Evolutionary conservation across 2,888 invertebrate species (phyloP), one percentile per base, ranked within the genome.

Genomic region (Leptarthrus brevirostris): DNA sequence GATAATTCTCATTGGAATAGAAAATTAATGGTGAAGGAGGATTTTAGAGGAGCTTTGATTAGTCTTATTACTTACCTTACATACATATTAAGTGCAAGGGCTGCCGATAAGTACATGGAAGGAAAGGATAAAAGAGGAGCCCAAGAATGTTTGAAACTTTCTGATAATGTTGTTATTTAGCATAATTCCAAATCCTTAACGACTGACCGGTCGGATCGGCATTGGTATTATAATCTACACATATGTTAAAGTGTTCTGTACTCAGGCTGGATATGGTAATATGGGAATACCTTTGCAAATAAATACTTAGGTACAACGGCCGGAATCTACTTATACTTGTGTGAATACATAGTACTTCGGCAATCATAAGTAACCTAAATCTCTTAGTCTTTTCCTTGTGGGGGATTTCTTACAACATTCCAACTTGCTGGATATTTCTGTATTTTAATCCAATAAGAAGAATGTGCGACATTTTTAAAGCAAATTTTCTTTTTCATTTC

Each of bases 1-100:
- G 79, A 79, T 78, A 79, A 78, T 79, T 79, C 79, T 79, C 78
- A 75, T 78, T 78, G 78, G 77, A 78, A 78, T 78, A 78, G 78
- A 77, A 78, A 79, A 78, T 79, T 79, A 78, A 79, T 79, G 79
- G 74, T 74, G 61, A 61, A 34, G 73, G 54, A 72, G 74, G 76
- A 76, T 76, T 76, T 76, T 76, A 56, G 64, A 76, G 74, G 73
- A 74, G 74, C 74, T 74, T 53, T 74, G 76, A 76, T 76, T 76
- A 74, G 73, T 64, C 61, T 66, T 75, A 47, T 58, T 52, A 47
- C 64, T 20, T 52, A 14, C n/a, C 16, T 20, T 64, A 20, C 24
- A 36, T 30, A 30, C 30, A 8, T 30, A 30, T 70, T 47, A 66
- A 66, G 18, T 14, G 20, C 49, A 22, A 47, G 54, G 26, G 26